Base-by-base conservation (phyloP, 2,888 invertebrate species). In the Hipparchia semele region DNA sequence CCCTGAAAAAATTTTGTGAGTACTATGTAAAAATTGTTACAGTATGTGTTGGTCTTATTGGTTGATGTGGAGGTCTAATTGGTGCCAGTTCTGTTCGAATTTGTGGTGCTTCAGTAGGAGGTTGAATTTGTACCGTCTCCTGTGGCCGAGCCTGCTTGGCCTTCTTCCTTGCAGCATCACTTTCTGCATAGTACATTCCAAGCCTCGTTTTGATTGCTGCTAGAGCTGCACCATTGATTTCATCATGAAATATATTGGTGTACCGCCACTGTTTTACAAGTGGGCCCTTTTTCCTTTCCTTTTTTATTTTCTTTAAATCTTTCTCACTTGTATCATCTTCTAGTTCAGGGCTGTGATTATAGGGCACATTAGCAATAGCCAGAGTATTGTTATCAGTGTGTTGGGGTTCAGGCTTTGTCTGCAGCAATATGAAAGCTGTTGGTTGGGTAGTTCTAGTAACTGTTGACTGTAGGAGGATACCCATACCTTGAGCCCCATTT, bases 181-280 rank as follows among this genome's bases (percentile, higher is more conserved):
- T 92, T 78, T 94, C 94, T 49, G 94, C 92, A 83, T 94, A 94
- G 76, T 94, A 94, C 92, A 94, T 93, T 4, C 90, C 92, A 49
- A 94, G 84, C 73, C 94, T 88, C 5, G 94, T 94, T 79, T 94
- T 94, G n/a, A 94, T 94, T 13, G 94, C 94, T 58, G 92, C 90
- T 58, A 94, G 82, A 54, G 94, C 94, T 58, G 94, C 92, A 58
- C 94, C 94, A 84, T 94, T 94, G 4, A 94, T 94, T 81, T 94
- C 94, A 81, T 94, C 94, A 84, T 95, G 95, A 77, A 95, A 95
- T 79, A 94, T 92, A 80, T 94, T 94, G 23, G 94, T 94, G 78
- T 95, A 95, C 75, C 94, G 87, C 95, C 95, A 95, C 75, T 94
- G 94, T 79, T 94, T 95, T 0, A 95, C 94, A 61, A 91, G 79